phyloP scores from a whole-genome alignment of 2,797 vertebrate species.

The Falco cherrug region DNA sequence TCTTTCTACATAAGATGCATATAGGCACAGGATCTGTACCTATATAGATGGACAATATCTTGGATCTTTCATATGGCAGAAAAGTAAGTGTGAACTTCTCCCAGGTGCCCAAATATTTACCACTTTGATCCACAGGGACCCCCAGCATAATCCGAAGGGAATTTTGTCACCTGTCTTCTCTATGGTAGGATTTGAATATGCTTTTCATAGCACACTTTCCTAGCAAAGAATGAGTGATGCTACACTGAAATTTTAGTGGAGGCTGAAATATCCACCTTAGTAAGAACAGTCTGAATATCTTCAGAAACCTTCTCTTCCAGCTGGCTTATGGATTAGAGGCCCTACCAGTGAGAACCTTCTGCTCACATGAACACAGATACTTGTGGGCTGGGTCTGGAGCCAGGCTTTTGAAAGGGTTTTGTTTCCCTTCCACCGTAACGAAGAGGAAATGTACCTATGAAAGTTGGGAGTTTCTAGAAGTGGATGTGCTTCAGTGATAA shows the following conservation, averaged over 20 bases:
- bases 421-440: background rate
- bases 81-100: background rate
- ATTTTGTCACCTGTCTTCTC: background rate
- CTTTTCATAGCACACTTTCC: background rate
- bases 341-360: background rate
- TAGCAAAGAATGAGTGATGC: background rate
- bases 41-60: background rate
- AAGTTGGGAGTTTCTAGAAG: background rate
- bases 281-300: background rate
- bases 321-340: background rate
- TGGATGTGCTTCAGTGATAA: background rate
- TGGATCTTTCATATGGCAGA: rapidly evolving
- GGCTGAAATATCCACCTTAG: background rate
- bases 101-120: background rate
- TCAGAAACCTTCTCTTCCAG: background rate
- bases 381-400: background rate
- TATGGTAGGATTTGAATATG: background rate
- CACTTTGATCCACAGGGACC: background rate
- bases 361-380: background rate
- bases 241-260: background rate
- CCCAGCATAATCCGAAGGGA: background rate
- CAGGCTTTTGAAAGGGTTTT: background rate
- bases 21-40: background rate
- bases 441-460: background rate
- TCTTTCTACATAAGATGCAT: background rate